A percentile compares a stretch with the other conserved stretches of the same genome.
Evolutionary conservation across 2,797 vertebrate genomes (phyloP).

Genomic region (Vireo griseus): DNA sequence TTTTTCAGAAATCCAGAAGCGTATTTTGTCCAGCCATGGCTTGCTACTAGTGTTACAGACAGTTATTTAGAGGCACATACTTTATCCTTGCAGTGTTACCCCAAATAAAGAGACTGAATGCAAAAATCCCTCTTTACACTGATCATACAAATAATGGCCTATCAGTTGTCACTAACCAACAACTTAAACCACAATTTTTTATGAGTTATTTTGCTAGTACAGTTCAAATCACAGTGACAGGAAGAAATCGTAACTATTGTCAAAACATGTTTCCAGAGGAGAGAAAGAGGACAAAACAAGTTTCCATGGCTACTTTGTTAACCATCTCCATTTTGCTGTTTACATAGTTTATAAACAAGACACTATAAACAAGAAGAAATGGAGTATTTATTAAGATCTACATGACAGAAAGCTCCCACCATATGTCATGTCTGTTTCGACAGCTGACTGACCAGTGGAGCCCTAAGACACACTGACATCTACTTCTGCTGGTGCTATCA

Average conservation of each 20-base stretch:
- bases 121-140: neutral
- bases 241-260: neutral
- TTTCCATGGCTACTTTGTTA: conserved; percentile 52
- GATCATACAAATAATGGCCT: neutral
- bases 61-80: neutral
- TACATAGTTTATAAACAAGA: conserved; percentile 4
- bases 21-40: neutral
- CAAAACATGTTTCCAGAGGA: neutral
- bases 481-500: neutral
- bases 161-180: neutral
- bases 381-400: conserved; percentile 16
- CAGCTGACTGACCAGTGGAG: neutral
- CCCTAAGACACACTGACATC: neutral
- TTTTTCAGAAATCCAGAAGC: neutral
- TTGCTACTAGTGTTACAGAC: neutral
- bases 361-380: neutral
- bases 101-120: neutral
- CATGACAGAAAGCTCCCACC: neutral
- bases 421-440: neutral
- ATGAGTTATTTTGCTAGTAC: neutral
- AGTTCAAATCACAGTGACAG: neutral
- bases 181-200: neutral
- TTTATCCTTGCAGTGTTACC: neutral
- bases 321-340: neutral
- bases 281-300: neutral